Conservation (phyloP, 2,113 vertebrate genomes). For the Halichoeres trimaculatus region DNA sequence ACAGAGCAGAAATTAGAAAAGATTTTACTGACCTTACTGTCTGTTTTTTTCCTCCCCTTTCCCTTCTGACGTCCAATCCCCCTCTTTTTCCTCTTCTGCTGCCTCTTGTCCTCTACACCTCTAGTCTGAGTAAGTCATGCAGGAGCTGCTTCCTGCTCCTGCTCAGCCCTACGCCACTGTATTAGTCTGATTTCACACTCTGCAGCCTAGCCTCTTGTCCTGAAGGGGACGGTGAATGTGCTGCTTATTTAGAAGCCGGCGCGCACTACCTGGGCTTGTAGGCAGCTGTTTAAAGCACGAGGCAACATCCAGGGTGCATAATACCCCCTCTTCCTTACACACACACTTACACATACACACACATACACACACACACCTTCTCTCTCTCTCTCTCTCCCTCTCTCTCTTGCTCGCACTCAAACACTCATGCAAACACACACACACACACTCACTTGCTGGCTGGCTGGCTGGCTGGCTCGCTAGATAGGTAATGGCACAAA, state of each 20-base stretch:
- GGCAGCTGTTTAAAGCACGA: slow-evolving; percentile 85
- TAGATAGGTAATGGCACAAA: slow-evolving; percentile 63
- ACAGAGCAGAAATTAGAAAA: slow-evolving; percentile 69
- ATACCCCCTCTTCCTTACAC: slow-evolving; percentile 76
- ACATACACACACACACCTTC: slow-evolving; percentile 47
- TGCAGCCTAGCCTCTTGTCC: slow-evolving; percentile 85
- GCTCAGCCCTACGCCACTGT: slow-evolving; percentile 80
- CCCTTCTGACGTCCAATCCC: slow-evolving; percentile 80
- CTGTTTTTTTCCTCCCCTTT: slow-evolving; percentile 68
- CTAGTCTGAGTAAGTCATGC: slow-evolving; percentile 78
- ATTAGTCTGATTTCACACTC: slow-evolving; percentile 87
- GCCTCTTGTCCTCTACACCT: slow-evolving; percentile 79
- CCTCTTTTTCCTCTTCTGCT: slow-evolving; percentile 73
- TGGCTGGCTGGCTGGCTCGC: slow-evolving; percentile 56
- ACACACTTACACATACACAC: slow-evolving; percentile 59
- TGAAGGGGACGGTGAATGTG: slow-evolving; percentile 84
- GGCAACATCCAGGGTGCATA: slow-evolving; percentile 87
- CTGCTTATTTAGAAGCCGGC: slow-evolving; percentile 86
- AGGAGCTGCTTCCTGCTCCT: slow-evolving; percentile 78
- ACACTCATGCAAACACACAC: slow-evolving; percentile 60
- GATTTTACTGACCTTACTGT: slow-evolving; percentile 85
- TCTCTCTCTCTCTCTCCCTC: slow-evolving; percentile 44
- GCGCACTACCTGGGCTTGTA: slow-evolving; percentile 84
- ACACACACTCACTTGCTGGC: slow-evolving; percentile 34
- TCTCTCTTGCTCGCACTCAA: slow-evolving; percentile 40